These are phyloP conservation scores for Mustela lutreola DNA, from an alignment of 2,113 vertebrate genomes.

Conservation along the genomic window DNA sequence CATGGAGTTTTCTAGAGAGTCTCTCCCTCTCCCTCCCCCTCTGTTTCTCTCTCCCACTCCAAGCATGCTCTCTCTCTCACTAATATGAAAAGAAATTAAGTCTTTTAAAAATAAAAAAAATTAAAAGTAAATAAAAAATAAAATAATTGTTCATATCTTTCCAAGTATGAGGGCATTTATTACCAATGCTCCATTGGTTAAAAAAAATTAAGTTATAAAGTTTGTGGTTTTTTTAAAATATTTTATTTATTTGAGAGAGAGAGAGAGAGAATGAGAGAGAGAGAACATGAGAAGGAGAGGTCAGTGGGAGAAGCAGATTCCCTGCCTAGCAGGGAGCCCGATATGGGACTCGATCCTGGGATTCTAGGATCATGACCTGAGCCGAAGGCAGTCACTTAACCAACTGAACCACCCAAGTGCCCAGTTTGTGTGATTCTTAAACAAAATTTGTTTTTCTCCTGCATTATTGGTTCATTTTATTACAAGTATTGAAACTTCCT, in stretches of 20 bases:
- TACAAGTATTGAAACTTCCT: constrained; percentile 33
- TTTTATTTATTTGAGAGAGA: too few relatives aligned
- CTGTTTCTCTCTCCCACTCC: background rate
- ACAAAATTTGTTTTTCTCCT: constrained; percentile 36
- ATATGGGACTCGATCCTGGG: too few relatives aligned
- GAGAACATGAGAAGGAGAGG: too few relatives aligned
- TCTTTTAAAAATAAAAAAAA: background rate
- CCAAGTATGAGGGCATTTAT: background rate
- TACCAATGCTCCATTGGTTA: background rate
- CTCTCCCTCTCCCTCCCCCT: background rate
- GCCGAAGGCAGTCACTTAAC: too few relatives aligned
- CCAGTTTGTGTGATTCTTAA: constrained; percentile 16
- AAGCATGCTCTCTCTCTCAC: background rate
- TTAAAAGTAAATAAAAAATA: background rate
- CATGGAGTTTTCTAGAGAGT: background rate
- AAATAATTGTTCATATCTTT: constrained; percentile 25
- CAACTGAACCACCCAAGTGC: too few relatives aligned
- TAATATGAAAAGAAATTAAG: background rate
- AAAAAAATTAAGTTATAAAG: background rate
- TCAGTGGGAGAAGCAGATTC: too few relatives aligned
- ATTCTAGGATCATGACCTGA: too few relatives aligned
- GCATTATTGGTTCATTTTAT: constrained; percentile 29
- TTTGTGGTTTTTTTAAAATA: background rate
- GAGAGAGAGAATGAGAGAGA: too few relatives aligned
- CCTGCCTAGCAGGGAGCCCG: too few relatives aligned